Evolutionary conservation across 2,113 vertebrate species (phyloP).

Genomic region (Saguinus imperator): DNA sequence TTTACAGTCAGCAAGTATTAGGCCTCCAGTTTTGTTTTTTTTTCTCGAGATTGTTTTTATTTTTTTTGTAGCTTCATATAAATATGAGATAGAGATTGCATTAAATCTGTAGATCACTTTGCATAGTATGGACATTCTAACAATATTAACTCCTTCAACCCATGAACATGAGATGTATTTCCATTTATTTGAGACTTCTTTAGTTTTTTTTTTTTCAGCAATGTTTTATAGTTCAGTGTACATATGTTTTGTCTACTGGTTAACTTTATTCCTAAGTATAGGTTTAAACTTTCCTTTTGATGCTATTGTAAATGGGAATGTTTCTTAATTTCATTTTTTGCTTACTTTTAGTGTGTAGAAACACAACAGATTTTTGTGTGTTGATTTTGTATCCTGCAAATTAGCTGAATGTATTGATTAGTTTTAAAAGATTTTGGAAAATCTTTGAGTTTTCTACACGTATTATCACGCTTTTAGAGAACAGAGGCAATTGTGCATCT

Average conservation of each 20-base stretch:
- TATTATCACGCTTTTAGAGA: neutral
- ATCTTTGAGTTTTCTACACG: neutral
- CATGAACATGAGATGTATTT: neutral
- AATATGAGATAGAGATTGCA: neutral
- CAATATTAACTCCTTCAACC: neutral
- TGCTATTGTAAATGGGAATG: neutral
- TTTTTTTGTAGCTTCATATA: too few species aligned
- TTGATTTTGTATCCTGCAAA: neutral
- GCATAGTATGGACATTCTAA: neutral
- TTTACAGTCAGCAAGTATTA: too few species aligned
- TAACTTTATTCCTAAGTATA: neutral
- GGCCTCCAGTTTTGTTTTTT: too few species aligned
- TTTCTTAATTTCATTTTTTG: neutral
- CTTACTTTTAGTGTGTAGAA: neutral
- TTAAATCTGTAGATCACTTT: neutral
- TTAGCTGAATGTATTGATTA: neutral
- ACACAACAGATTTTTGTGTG: neutral
- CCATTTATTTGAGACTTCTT: neutral
- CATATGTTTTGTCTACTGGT: neutral
- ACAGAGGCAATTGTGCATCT: neutral
- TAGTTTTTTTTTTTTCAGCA: neutral
- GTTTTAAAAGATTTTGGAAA: neutral
- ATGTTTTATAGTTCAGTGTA: neutral
- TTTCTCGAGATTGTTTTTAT: too few species aligned
- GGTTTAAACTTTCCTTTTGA: neutral